Percentiles rank a stretch among this genome's conserved stretches.
phyloP scores from a whole-genome alignment of 2,113 vertebrate genomes.

The Oryzias woworae region DNA sequence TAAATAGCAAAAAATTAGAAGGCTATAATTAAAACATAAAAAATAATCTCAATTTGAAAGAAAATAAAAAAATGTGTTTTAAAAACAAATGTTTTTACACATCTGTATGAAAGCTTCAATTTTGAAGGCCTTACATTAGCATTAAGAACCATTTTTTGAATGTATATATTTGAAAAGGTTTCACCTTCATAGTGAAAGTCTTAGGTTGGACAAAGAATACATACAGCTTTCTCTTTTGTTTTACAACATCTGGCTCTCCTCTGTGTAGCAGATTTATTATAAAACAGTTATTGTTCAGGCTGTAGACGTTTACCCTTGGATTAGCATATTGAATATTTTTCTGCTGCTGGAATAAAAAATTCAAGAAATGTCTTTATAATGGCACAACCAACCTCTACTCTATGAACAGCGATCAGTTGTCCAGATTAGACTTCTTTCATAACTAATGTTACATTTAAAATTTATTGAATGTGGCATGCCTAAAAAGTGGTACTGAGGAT shows the following conservation, averaged over 20 bases:
- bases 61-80: too few relatives aligned
- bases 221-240: neutral
- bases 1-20: too few relatives aligned
- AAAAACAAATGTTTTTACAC: too few relatives aligned
- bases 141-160: too few relatives aligned
- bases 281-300: slow-evolving; percentile 7
- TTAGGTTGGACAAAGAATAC: too few relatives aligned
- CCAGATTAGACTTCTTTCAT: neutral
- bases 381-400: neutral
- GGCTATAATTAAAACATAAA: too few relatives aligned
- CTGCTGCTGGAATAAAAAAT: neutral
- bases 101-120: too few relatives aligned
- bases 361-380: slow-evolving; percentile 9
- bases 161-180: too few relatives aligned
- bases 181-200: too few relatives aligned
- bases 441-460: slow-evolving; percentile 6
- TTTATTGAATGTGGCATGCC: slow-evolving; percentile 13
- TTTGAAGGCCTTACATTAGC: too few relatives aligned
- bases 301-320: slow-evolving; percentile 6
- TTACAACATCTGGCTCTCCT: neutral
- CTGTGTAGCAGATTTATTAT: slow-evolving; percentile 2
- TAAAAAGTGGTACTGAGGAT: slow-evolving; percentile 7
- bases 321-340: slow-evolving; percentile 10
- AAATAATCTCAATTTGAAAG: too few relatives aligned
- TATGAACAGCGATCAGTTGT: neutral